phyloP scores from a whole-genome alignment of 1,140 invertebrate species.

The Stegodyphus mimosarum region DNA sequence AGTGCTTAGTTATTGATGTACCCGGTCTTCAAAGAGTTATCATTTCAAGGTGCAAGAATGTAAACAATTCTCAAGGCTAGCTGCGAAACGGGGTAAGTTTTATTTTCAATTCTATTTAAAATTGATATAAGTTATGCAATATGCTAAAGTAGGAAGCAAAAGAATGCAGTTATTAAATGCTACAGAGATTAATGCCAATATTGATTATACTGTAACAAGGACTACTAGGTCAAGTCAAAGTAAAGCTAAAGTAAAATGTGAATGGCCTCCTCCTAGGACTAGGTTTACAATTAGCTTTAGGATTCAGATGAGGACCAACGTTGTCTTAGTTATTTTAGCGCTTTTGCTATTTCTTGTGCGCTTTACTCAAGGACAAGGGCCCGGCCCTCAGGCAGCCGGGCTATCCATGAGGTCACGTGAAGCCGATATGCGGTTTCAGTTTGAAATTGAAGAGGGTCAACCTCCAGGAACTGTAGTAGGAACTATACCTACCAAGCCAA shows the following conservation, averaged over 20 bases:
- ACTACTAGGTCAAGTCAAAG: conserved; percentile 3
- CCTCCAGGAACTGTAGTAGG: conserved; percentile 85
- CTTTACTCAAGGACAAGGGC: conserved; percentile 21
- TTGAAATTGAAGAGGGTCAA: conserved; percentile 85
- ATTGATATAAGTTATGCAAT: background rate
- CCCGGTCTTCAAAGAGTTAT: background rate
- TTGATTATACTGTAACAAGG: conserved; percentile 10
- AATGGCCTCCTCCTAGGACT: conserved; percentile 21
- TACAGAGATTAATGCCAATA: background rate
- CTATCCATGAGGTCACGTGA: conserved; percentile 53
- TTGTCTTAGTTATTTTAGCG: conserved; percentile 18
- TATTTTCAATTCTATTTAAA: background rate
- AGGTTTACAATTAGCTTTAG: conserved; percentile 18
- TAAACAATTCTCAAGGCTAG: background rate
- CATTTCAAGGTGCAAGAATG: background rate
- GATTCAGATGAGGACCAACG: conserved; percentile 13
- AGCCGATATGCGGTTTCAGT: conserved; percentile 63
- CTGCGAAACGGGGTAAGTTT: conserved; percentile 31
- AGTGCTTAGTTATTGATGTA: background rate
- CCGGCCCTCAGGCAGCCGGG: conserved; percentile 30
- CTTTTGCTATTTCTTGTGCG: conserved; percentile 50
- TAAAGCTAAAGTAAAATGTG: conserved; percentile 33
- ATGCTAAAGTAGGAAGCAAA: background rate
- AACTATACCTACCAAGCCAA: conserved; percentile 84
- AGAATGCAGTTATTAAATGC: conserved; percentile 5